These are phyloP conservation scores for Casuarius casuarius DNA, from an alignment of 2,113 vertebrate genomes.

Conservation along the genomic window DNA sequence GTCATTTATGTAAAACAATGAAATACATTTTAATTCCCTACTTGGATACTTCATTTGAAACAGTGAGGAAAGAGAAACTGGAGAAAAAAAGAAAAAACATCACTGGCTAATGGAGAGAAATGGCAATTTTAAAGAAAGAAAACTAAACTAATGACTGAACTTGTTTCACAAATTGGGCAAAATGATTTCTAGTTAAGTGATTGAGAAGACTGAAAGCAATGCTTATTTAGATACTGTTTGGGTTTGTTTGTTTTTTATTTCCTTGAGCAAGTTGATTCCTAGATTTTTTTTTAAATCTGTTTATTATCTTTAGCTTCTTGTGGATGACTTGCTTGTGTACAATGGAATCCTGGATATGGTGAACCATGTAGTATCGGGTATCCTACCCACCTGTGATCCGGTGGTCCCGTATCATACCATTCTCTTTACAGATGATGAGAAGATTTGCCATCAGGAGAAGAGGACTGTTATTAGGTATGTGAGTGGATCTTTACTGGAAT, in stretches of 20 bases:
- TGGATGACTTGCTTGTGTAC: slow-evolving; percentile 95
- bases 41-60: slow-evolving; percentile 29
- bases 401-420: slow-evolving; percentile 91
- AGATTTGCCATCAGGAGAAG: slow-evolving; percentile 82
- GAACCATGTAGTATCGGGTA: slow-evolving; percentile 82
- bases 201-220: background rate
- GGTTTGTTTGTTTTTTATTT: background rate
- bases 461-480: slow-evolving; percentile 86
- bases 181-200: background rate
- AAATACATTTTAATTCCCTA: slow-evolving; percentile 41
- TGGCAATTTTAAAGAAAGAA: background rate
- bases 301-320: slow-evolving; percentile 84
- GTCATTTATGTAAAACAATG: slow-evolving; percentile 26
- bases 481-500: rapidly evolving
- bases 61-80: background rate
- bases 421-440: slow-evolving; percentile 88
- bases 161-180: background rate
- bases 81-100: background rate
- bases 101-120: background rate
- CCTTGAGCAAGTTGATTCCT: background rate
- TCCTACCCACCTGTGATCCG: slow-evolving; percentile 91
- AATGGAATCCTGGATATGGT: slow-evolving; percentile 91
- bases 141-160: background rate
- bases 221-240: background rate
- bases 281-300: background rate